Base-by-base conservation (phyloP, 2,888 invertebrate genomes). In the Cyrtodaria siliqua region DNA sequence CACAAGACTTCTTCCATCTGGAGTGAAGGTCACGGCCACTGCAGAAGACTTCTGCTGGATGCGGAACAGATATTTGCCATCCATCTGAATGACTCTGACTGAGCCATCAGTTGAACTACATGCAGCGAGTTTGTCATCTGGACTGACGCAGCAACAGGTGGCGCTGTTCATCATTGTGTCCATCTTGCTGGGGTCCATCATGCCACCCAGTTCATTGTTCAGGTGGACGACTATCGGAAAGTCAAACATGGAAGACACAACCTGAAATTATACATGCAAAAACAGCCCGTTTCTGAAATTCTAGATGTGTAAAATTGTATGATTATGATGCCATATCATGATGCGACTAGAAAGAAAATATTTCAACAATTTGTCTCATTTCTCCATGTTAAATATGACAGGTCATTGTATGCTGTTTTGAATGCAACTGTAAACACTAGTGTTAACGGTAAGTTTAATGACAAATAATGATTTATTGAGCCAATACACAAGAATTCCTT, bases 181-280 rank as follows among this genome's bases (percentile, higher is more conserved):
- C n/a, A 84, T 71, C 14, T 80, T 74, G 24, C 78, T 63, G 56
- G 72, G 71, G 23, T 60, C 55, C 8, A 75, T 63, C 3, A n/a
- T 23, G 4, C 42, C 23, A 8, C 29, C 12, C 20, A 53, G 64
- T 3, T 72, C 56, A 4, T 66, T 63, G 24, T 27, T 33, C 8
- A 89, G 62, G 49, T 80, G 53, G 16, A 84, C 61, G 18, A 88
- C 66, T n/a, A 88, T 52, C 0, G 89, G 90, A 66, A 79, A 86
- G 49, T 89, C 89, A 77, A 88, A 87, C 63, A 88, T 78, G 0
- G 86, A 76, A 20, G 86, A 75, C 4, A 86, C 82, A 38, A 89
- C 60, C 90, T 90, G 84, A 2, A 76, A 33, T 4, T 33, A 12
- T n/a, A n/a, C n/a, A n/a, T n/a, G n/a, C n/a, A n/a, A n/a, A n/a